phyloP scores from a whole-genome alignment of 2,113 vertebrate genomes.

The Callithrix jacchus region DNA sequence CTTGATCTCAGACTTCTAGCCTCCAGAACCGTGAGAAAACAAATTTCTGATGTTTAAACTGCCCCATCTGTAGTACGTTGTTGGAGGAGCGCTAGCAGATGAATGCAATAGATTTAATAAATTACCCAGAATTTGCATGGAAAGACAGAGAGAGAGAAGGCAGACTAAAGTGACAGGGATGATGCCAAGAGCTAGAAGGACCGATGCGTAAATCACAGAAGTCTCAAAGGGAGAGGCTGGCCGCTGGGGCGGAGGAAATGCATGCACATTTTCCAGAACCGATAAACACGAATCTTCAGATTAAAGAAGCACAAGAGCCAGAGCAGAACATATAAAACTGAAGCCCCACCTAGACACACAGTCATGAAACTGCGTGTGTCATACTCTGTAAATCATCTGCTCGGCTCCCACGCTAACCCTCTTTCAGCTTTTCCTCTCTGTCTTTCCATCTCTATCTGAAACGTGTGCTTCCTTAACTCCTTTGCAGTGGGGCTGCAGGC shows the following conservation, averaged over 20 bases:
- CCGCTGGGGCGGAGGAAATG: neutral
- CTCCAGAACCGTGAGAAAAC: neutral
- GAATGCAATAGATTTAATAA: neutral
- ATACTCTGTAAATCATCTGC: neutral
- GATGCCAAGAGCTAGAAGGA: neutral
- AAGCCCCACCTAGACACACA: neutral
- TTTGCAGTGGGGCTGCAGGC: neutral
- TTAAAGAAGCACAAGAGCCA: neutral
- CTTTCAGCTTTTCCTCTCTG: neutral
- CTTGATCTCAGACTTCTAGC: no score
- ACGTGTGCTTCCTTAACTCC: no score
- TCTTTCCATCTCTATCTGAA: neutral
- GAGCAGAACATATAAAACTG: neutral
- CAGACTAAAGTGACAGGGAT: neutral
- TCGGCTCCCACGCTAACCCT: neutral
- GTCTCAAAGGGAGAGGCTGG: neutral
- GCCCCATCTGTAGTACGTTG: neutral
- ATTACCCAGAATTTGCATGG: neutral
- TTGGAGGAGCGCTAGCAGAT: rapidly evolving
- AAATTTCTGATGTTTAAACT: neutral
- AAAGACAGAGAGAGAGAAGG: no score
- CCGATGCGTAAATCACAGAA: neutral
- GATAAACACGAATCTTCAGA: neutral
- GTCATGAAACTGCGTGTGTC: neutral
- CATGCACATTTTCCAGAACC: neutral